Evolutionary conservation across 2,888 invertebrate genomes (phyloP).

Genomic region (Drosophila glabriapex): DNA sequence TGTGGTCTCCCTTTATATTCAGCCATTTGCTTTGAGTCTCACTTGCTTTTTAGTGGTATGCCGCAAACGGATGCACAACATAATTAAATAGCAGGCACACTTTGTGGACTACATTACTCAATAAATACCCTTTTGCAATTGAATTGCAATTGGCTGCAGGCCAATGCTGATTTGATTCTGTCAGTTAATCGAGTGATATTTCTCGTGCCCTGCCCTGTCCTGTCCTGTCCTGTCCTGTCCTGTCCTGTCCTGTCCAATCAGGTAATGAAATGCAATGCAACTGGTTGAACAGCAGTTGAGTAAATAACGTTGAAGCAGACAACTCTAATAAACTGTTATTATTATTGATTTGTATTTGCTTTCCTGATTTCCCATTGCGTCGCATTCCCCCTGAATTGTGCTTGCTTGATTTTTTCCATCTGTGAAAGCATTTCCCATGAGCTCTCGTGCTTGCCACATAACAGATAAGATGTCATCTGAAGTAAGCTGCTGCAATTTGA

Average conservation of each 20-base stretch:
- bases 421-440: slow-evolving; percentile 20
- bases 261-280: slow-evolving; percentile 29
- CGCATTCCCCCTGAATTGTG: not conserved
- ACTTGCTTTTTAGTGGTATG: slow-evolving; percentile 40
- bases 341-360: slow-evolving; percentile 64
- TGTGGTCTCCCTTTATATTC: slow-evolving; percentile 1
- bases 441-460: slow-evolving; percentile 6
- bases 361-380: slow-evolving; percentile 36
- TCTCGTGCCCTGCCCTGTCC: not conserved
- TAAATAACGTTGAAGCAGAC: slow-evolving; percentile 10
- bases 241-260: not conserved
- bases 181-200: slow-evolving; percentile 62
- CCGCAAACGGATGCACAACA: slow-evolving; percentile 41
- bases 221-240: not conserved
- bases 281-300: slow-evolving; percentile 50
- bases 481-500: slow-evolving; percentile 27
- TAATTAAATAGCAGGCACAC: slow-evolving; percentile 64
- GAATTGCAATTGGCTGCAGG: slow-evolving; percentile 22
- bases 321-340: slow-evolving; percentile 52
- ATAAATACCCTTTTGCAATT: slow-evolving; percentile 15
- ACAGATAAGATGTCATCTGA: slow-evolving; percentile 12
- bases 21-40: slow-evolving; percentile 15
- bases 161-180: slow-evolving; percentile 60
- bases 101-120: slow-evolving; percentile 37
- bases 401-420: slow-evolving; percentile 7